Evolutionary conservation across 2,113 vertebrate species (phyloP), one percentile per base, ranked within the genome.

Genomic region (Epinephelus fuscoguttatus): DNA sequence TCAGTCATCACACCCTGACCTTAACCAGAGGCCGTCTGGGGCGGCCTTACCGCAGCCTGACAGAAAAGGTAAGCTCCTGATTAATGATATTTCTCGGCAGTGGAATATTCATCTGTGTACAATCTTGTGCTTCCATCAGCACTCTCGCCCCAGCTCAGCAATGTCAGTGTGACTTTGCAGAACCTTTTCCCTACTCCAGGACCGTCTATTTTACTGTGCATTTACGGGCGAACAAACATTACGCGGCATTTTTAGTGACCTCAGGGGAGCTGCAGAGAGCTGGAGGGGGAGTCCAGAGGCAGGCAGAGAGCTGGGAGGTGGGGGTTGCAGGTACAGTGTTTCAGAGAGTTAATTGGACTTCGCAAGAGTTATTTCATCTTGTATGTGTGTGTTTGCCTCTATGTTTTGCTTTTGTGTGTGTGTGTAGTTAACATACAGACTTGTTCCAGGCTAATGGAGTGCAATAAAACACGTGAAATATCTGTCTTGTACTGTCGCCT

Each of bases 131-230:
- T 63, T 79, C 64, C 64, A 91, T 91, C 81, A 66, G 73, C 77
- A 33, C 78, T 37, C 78, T 71, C 25, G 17, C 23, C 73, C 61
- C 5, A 23, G 45, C 63, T 68, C 45, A 4, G 27, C 85, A 87
- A 87, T 84, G 90, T 93, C 90, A 71, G 40, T 9, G 33, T 84
- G 87, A 89, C 92, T 92, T 92, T 91, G 87, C 81, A 80, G 72
- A 90, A 85, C 21, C 66, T 78, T 37, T 30, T 70, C 40, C 52
- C 53, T 37, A 66, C 82, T 68, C 69, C 55, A 66, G 70, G 45
- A 74, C 50, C 45, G 70, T 86, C 80, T 82, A 67, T 89, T 90
- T 92, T 84, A 89, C 57, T 40, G 62, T 17, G 37, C 13, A 6
- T 89, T 89, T 88, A 85, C 45, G 17, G 68, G 57, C 60, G 30